Percentiles rank a stretch among this genome's conserved stretches.
phyloP scores from a whole-genome alignment of 2,113 vertebrate genomes.

The human (Homo sapiens) region DNA sequence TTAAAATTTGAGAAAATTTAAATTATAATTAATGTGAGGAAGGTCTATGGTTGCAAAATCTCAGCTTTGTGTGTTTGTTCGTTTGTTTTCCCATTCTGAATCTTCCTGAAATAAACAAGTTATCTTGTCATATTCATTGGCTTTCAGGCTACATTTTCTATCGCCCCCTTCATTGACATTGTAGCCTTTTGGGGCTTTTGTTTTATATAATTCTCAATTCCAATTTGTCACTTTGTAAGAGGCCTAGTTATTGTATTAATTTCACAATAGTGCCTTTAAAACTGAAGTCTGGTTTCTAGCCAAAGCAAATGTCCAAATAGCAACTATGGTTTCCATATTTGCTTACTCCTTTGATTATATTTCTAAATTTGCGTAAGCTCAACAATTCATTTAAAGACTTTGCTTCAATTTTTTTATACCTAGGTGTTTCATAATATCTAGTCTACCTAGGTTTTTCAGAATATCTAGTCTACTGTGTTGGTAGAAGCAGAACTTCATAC shows the following conservation, averaged over 20 bases:
- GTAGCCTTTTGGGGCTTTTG: not conserved
- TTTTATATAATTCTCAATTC: not conserved
- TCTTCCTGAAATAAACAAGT: not conserved
- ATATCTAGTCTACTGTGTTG: not conserved
- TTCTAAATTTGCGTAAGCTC: not conserved
- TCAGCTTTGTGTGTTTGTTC: not conserved
- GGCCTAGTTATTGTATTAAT: not conserved
- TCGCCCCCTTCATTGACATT: not conserved
- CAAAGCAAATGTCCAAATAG: not conserved
- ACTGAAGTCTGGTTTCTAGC: not conserved
- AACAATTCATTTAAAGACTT: not conserved
- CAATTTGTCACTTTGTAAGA: not conserved
- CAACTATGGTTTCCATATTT: not conserved
- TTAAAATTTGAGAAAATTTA: not conserved
- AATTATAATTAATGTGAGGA: not conserved
- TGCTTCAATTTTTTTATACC: not conserved
- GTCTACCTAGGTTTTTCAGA: not conserved
- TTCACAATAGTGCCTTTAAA: not conserved
- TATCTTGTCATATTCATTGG: not conserved
- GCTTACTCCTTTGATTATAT: not conserved
- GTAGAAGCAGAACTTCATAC: not conserved
- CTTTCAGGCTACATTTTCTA: not conserved
- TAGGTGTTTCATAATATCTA: not conserved
- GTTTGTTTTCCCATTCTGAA: not conserved
- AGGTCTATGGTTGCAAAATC: not conserved